phyloP scores from a whole-genome alignment of 2,797 vertebrate species.

The Mus caroli region DNA sequence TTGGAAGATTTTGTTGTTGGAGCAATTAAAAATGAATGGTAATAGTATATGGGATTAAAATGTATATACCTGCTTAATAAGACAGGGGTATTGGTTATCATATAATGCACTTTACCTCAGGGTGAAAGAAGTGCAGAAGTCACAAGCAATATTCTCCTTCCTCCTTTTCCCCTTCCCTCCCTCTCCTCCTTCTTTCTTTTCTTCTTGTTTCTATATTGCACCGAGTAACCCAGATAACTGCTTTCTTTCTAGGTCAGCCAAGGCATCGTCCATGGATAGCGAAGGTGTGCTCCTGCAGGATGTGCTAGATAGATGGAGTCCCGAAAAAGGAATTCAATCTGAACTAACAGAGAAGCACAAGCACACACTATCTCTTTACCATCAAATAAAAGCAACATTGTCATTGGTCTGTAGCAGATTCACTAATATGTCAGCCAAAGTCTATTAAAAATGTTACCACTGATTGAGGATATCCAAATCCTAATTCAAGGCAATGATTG shows the following conservation, averaged over 20 bases:
- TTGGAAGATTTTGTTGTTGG: conserved; percentile 54
- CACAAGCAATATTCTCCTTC: not conserved
- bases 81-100: conserved; percentile 12
- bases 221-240: conserved; percentile 45
- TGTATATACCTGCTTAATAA: not conserved
- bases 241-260: conserved; percentile 86
- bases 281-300: conserved; percentile 90
- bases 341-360: conserved; percentile 34
- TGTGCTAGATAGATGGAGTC: conserved; percentile 85
- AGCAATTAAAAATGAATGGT: conserved; percentile 5
- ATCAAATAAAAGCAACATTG: not conserved
- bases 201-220: not conserved
- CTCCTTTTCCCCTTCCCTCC: too few relatives aligned
- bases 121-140: not conserved
- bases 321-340: not conserved
- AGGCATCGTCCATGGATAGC: conserved; percentile 88
- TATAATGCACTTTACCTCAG: conserved; percentile 17
- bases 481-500: conserved; percentile 56
- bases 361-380: not conserved
- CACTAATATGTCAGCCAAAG: not conserved
- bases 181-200: not conserved
- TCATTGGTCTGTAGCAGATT: not conserved
- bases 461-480: conserved; percentile 15
- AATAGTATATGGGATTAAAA: not conserved
- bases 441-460: not conserved